Conservation (phyloP, 2,113 vertebrate species). For the Coptodon bakossiorum region DNA sequence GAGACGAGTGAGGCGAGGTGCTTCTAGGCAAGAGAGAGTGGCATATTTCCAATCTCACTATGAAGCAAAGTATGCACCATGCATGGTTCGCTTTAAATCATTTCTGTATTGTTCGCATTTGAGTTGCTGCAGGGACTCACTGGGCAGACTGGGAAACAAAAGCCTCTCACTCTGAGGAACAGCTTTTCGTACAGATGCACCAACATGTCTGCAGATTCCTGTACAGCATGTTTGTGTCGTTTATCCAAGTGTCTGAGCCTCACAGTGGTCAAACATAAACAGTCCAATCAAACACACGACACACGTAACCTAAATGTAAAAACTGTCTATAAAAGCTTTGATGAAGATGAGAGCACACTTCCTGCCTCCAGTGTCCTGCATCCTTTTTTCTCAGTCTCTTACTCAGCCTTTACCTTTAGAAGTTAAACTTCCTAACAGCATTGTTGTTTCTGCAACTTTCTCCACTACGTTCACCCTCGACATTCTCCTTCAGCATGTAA, state of each 20-base stretch:
- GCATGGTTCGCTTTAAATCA: background rate
- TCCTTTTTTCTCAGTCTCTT: background rate
- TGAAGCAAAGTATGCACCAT: background rate
- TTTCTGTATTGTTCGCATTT: constrained; percentile 9
- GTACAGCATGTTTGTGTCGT: background rate
- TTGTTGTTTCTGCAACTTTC: background rate
- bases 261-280: background rate
- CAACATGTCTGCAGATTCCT: background rate
- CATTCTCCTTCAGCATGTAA: background rate
- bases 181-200: background rate
- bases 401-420: background rate
- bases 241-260: background rate
- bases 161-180: background rate
- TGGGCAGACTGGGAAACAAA: background rate
- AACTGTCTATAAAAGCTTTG: background rate
- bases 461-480: background rate
- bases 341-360: background rate
- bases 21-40: constrained; percentile 7
- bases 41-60: constrained; percentile 40
- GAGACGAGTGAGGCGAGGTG: constrained; percentile 5
- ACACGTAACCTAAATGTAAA: background rate
- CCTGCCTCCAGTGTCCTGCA: no score
- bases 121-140: background rate
- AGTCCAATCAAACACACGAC: background rate
- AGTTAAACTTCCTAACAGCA: background rate